Conservation (phyloP, 2,888 invertebrate species). For the Ephialtes manifestator region DNA sequence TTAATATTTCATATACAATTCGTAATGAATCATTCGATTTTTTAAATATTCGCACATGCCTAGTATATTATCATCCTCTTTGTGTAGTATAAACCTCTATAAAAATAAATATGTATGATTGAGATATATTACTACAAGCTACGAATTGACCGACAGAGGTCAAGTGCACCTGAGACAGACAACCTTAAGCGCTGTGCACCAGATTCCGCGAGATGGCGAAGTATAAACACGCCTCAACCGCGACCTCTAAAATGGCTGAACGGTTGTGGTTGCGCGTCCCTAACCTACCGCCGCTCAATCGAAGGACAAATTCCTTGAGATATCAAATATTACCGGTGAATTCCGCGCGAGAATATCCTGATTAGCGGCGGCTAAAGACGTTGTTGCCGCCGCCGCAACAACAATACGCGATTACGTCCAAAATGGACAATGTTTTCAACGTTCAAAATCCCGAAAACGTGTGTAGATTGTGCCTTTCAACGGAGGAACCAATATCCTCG, state of each 20-base stretch:
- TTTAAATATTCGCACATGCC: too few species aligned
- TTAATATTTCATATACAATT: too few species aligned
- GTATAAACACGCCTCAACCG: not conserved
- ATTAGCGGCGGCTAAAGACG: not conserved
- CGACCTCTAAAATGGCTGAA: constrained; percentile 27
- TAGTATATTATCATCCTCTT: too few species aligned
- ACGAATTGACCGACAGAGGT: not conserved
- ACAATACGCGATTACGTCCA: not conserved
- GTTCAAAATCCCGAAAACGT: constrained; percentile 85
- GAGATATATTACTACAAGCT: too few species aligned
- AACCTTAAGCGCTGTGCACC: not conserved
- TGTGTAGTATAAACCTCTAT: too few species aligned
- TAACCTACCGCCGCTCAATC: constrained; percentile 30
- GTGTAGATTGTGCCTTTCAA: constrained; percentile 89
- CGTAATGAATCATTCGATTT: too few species aligned
- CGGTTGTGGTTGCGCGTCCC: constrained; percentile 22
- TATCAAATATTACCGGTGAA: not conserved
- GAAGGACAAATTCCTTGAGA: not conserved
- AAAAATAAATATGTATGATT: not conserved
- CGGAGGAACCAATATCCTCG: constrained; percentile 88
- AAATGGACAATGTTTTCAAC: constrained; percentile 80
- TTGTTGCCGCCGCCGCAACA: constrained; percentile 6
- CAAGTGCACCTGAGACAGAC: not conserved
- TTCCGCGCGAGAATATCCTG: not conserved
- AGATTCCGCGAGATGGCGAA: constrained; percentile 15